phyloP scores from a whole-genome alignment of 1,140 invertebrate genomes.

The Aphis gossypii region DNA sequence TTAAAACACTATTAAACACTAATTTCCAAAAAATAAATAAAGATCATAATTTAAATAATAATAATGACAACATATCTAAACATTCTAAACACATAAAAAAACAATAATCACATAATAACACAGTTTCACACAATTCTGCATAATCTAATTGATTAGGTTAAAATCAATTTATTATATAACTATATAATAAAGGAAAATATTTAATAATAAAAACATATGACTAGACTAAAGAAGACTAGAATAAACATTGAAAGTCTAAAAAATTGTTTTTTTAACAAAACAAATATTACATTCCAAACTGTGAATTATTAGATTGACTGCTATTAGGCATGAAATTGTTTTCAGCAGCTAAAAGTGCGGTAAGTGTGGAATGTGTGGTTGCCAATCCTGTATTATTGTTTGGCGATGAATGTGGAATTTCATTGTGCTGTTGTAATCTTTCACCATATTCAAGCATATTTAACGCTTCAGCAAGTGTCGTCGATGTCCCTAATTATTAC shows the following conservation, averaged over 20 bases:
- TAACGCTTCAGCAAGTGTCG: slow-evolving; percentile 47
- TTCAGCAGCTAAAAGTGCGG: slow-evolving; percentile 48
- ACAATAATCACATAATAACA: neutral
- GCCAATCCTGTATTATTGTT: slow-evolving; percentile 53
- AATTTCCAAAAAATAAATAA: neutral
- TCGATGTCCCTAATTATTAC: slow-evolving; percentile 40
- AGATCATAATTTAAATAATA: neutral
- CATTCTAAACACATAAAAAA: neutral
- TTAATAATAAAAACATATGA: slow-evolving; percentile 7
- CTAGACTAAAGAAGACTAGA: slow-evolving; percentile 42
- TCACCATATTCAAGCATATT: slow-evolving; percentile 56
- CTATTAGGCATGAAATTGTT: slow-evolving; percentile 48
- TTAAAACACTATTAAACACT: neutral
- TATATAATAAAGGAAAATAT: neutral
- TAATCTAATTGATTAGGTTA: neutral
- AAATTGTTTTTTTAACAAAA: neutral
- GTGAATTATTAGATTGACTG: slow-evolving; percentile 25
- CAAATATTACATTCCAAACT: slow-evolving; percentile 48
- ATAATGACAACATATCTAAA: neutral
- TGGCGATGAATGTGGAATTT: slow-evolving; percentile 46
- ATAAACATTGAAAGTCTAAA: neutral
- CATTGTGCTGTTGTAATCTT: slow-evolving; percentile 52
- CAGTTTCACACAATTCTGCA: neutral
- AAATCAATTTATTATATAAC: slow-evolving; percentile 30
- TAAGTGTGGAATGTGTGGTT: slow-evolving; percentile 51